Base-by-base conservation (phyloP, 2,888 invertebrate species). In the Trichogramma dendrolimi region DNA sequence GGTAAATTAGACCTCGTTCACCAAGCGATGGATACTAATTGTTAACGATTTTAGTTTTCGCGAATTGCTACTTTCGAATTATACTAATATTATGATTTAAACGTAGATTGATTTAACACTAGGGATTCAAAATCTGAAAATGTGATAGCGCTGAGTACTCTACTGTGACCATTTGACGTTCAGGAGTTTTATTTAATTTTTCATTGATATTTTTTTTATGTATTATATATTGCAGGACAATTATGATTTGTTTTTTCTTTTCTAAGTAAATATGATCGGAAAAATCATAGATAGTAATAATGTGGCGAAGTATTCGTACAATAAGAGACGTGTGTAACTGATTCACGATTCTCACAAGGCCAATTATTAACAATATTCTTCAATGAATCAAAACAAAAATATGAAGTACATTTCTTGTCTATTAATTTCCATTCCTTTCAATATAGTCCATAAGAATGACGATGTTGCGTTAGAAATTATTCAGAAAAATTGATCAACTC, bases 71-170 rank as follows among this genome's bases (percentile, higher is more conserved):
- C 27, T 27, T 27, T 56, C 53, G 40, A 56, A 44, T 62, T 62
- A 57, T 27, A 27, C 27, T 27, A 27, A 2, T 27, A 27, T 27
- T 27, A 27, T 27, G 27, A 27, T 27, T 27, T 27, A 27, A 27
- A 27, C 27, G 27, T 27, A 27, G 47, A 11, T 60, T 67, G 51
- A 60, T 47, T 55, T 63, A 64, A 64, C 66, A 64, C 58, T 62
- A 64, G 55, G 49, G 64, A 64, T 66, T 67, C 67, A 64, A 65
- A 55, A 60, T 55, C 58, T 54, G 64, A 64, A 60, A 58, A 64
- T 64, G 58, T 66, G 67, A 64, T 66, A 65, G 67, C 61, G 63
- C 61, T 67, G 67, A 68, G 63, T 63, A 60, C 56, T 67, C 61
- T 68, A 62, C 60, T 63, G 63, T 64, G 62, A 63, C 63, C 57